phyloP scores from a whole-genome alignment of 2,113 vertebrate genomes.

The Phylloscopus whistleri region DNA sequence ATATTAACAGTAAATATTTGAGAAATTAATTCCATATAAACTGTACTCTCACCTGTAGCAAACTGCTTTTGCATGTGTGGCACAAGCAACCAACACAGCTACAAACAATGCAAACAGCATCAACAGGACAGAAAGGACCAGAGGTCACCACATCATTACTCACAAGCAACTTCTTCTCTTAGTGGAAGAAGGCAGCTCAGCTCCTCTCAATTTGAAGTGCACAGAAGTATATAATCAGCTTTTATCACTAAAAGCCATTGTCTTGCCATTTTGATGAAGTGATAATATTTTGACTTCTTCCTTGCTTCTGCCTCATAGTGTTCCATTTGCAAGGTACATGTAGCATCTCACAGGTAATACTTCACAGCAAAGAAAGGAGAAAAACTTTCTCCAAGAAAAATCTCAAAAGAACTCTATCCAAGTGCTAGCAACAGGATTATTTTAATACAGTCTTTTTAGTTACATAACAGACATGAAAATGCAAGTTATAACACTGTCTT shows the following conservation, averaged over 20 bases:
- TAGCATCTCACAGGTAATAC: neutral
- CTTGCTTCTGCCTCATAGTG: neutral
- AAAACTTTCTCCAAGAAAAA: neutral
- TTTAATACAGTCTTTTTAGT: neutral
- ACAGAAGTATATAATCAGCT: neutral
- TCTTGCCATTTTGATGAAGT: neutral
- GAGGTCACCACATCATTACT: neutral
- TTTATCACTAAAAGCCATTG: neutral
- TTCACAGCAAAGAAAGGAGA: neutral
- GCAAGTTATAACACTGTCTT: neutral
- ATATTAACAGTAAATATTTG: neutral
- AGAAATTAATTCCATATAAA: neutral
- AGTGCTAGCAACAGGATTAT: neutral
- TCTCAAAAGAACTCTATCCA: neutral
- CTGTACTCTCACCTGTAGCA: neutral
- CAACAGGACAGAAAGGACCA: neutral
- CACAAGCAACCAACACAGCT: neutral
- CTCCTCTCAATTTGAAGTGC: neutral
- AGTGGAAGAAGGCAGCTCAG: neutral
- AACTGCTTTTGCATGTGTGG: neutral
- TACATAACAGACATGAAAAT: neutral
- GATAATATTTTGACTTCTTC: neutral
- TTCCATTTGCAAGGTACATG: neutral
- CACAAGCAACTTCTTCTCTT: neutral
- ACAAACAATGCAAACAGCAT: neutral